Base-by-base conservation (phyloP, 2,888 invertebrate species). In the Thysanoteuthis rhombus region DNA sequence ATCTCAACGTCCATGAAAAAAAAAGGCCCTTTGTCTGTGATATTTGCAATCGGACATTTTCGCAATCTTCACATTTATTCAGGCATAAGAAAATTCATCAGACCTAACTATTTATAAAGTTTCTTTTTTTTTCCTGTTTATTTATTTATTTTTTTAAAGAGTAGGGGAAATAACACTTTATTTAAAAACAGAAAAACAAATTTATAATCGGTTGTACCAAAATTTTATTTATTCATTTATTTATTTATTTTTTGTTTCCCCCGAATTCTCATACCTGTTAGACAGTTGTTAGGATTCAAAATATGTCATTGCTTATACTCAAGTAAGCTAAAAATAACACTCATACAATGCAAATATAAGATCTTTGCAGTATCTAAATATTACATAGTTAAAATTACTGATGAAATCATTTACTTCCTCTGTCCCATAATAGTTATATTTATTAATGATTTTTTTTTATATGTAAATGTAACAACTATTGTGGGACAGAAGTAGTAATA, bases 11-110 rank as follows among this genome's bases (percentile, higher is more conserved):
- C 93, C 93, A 93, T 39, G 58, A 38, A 93, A 39, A 58, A 4
- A 58, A 93, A 25, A 45, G 58, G 52, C 93, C 93, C 16, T 93
- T 58, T 47, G 36, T 47, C 47, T 93, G 93, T 39, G 58, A 93
- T 39, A 58, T 93, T 58, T 93, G 93, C 39, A 58, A 93, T 47
- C 47, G 58, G 8, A 12, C 52, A n/a, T 93, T 93, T 52, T 52
- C 93, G 6, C 93, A 93, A 39, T 93, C 93, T 58, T 52, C 93
- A 32, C 47, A 93, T 39, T 36, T 93, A 28, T 47, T 38, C 47
- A 58, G 52, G 47, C 93, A 93, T 38, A 39, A 47, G 32, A 93
- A 93, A 93, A 36, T 93, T 36, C 92, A 92, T 40, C n/a, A 75
- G 36, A 75, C 36, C 16, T 75, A 36, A 75, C 58, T 58, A 32